phyloP scores from a whole-genome alignment of 1,140 invertebrate species.

The Contarinia nasturtii region DNA sequence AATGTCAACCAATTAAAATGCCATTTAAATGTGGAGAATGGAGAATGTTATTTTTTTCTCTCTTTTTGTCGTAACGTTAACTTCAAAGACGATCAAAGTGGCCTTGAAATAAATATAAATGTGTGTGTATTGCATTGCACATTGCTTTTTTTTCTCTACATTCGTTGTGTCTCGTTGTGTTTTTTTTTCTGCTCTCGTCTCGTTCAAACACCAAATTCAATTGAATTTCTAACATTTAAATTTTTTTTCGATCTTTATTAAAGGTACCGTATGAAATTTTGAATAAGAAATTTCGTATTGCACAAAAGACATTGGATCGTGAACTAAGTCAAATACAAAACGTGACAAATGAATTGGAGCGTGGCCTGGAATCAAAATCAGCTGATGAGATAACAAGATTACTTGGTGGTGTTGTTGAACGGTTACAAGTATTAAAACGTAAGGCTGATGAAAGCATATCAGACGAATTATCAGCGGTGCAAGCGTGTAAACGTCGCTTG shows the following conservation, averaged over 20 bases:
- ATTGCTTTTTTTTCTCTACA: slow-evolving; percentile 8
- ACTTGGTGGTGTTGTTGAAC: slow-evolving; percentile 75
- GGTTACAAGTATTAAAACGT: slow-evolving; percentile 74
- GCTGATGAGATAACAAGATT: slow-evolving; percentile 53
- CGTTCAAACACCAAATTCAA: no score
- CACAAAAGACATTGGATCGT: slow-evolving; percentile 83
- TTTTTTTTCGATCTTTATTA: slow-evolving; percentile 10
- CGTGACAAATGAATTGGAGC: slow-evolving; percentile 63
- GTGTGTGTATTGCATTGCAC: slow-evolving; percentile 2
- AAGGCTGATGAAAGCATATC: slow-evolving; percentile 85
- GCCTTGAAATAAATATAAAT: no score
- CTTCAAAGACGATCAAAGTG: slow-evolving; percentile 4
- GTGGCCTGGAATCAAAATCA: slow-evolving; percentile 29
- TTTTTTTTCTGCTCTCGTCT: no score
- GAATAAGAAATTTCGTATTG: slow-evolving; percentile 91
- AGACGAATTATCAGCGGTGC: slow-evolving; percentile 69
- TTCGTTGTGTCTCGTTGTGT: no score
- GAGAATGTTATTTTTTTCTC: not conserved
- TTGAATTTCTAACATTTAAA: not conserved
- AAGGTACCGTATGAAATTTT: slow-evolving; percentile 95
- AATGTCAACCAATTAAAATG: slow-evolving; percentile 1
- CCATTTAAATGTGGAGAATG: slow-evolving; percentile 1
- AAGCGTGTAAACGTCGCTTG: slow-evolving; percentile 62
- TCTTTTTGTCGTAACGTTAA: slow-evolving; percentile 4
- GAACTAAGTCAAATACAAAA: slow-evolving; percentile 78